Percentiles rank a stretch among this genome's conserved stretches.
phyloP scores from a whole-genome alignment of 1,140 invertebrate species.

The Ostrea denselamellosa region DNA sequence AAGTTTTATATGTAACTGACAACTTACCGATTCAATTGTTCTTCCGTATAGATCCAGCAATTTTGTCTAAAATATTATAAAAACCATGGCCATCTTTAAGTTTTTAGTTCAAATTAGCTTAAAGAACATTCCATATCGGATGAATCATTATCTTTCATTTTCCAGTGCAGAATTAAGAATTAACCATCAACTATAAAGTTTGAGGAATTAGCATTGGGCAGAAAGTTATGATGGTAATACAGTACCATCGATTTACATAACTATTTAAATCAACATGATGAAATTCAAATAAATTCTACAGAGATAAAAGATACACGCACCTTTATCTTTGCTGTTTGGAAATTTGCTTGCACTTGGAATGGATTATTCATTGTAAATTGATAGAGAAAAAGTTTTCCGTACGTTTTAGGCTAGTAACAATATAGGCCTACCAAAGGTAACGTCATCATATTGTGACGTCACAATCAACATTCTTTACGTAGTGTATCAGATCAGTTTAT shows the following conservation, averaged over 20 bases:
- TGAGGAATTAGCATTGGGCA: no score
- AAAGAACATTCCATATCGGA: no score
- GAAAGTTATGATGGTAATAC: no score
- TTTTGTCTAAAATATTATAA: background rate
- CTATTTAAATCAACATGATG: background rate
- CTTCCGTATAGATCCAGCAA: background rate
- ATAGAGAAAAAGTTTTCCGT: background rate
- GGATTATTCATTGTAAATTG: background rate
- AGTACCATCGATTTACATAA: no score
- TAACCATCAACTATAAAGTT: no score
- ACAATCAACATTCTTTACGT: background rate
- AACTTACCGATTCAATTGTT: conserved; percentile 1
- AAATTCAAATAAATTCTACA: background rate
- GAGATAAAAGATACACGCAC: background rate
- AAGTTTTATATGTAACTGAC: background rate
- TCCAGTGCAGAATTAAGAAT: no score
- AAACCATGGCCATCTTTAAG: background rate
- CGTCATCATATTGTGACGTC: background rate
- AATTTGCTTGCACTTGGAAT: background rate
- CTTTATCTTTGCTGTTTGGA: background rate
- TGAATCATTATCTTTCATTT: no score
- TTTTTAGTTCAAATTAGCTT: no score
- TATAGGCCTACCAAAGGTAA: background rate
- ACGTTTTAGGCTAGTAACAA: background rate
- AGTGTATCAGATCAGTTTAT: background rate